phyloP scores from a whole-genome alignment of 2,888 invertebrate species.

The Alviniconcha strummeri region DNA sequence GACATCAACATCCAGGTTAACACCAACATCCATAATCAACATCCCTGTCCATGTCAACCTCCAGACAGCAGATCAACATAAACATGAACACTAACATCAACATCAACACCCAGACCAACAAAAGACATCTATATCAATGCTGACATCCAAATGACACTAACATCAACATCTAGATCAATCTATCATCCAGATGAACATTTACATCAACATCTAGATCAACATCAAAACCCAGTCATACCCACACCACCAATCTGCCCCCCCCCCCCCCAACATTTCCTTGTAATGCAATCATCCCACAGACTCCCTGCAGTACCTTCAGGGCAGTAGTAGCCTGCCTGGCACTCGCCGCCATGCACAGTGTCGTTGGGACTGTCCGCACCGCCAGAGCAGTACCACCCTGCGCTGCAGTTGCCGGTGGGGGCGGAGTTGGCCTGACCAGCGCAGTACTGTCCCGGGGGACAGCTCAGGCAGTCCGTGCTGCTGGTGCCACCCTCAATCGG shows the following conservation, averaged over 20 bases:
- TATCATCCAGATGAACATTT: background rate
- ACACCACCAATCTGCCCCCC: background rate
- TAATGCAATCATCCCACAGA: no score
- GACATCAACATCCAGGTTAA: no score
- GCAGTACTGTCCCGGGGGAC: slow-evolving; percentile 69
- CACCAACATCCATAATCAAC: no score
- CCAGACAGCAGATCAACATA: no score
- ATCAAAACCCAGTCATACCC: background rate
- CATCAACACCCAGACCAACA: no score
- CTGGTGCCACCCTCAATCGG: slow-evolving; percentile 49
- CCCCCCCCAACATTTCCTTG: no score
- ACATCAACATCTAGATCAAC: background rate
- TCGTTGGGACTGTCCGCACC: slow-evolving; percentile 56
- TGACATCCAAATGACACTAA: no score
- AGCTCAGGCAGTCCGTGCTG: slow-evolving; percentile 57
- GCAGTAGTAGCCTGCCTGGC: slow-evolving; percentile 65
- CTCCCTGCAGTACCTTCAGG: slow-evolving; percentile 52
- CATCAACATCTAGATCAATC: no score
- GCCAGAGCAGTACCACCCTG: slow-evolving; percentile 66
- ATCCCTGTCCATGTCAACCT: no score
- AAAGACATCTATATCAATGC: no score
- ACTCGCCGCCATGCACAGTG: slow-evolving; percentile 60
- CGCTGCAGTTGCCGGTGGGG: slow-evolving; percentile 63
- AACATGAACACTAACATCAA: no score
- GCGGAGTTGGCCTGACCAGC: slow-evolving; percentile 62